phyloP scores from a whole-genome alignment of 2,888 invertebrate species.

The Isoperla grammatica region DNA sequence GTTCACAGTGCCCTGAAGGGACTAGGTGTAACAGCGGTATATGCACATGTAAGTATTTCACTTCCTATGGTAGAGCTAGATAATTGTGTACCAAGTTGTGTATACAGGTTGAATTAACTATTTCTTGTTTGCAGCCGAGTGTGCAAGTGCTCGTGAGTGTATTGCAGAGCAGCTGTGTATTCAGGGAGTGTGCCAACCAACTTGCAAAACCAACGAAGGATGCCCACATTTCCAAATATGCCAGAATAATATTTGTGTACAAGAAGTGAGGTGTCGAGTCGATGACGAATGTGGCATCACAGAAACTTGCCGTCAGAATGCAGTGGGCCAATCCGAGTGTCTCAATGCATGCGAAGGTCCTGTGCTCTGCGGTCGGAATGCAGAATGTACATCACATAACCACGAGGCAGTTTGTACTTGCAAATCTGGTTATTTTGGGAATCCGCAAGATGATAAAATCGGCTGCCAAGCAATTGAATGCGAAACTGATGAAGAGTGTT shows the following conservation, averaged over 20 bases:
- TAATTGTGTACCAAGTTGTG: constrained; percentile 6
- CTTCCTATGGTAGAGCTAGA: constrained; percentile 2
- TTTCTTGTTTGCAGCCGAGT: constrained; percentile 54
- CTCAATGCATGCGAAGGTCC: constrained; percentile 65
- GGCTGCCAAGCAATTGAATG: constrained; percentile 81
- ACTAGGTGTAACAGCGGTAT: constrained; percentile 78
- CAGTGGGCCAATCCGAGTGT: constrained; percentile 68
- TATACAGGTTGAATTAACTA: constrained; percentile 13
- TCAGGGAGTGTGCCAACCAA: constrained; percentile 77
- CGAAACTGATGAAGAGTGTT: constrained; percentile 61
- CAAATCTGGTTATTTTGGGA: constrained; percentile 70
- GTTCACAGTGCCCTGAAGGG: constrained; percentile 76
- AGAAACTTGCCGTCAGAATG: constrained; percentile 65
- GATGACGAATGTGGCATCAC: constrained; percentile 67
- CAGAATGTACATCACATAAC: constrained; percentile 66
- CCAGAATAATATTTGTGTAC: constrained; percentile 75
- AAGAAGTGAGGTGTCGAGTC: constrained; percentile 68
- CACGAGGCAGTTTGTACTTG: constrained; percentile 75
- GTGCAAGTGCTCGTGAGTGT: constrained; percentile 76
- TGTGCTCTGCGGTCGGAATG: constrained; percentile 72
- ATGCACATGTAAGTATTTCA: constrained; percentile 57
- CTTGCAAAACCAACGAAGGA: constrained; percentile 70
- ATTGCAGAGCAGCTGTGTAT: constrained; percentile 81
- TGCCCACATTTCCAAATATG: constrained; percentile 85
- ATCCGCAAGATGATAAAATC: constrained; percentile 63